Conservation (phyloP, 2,113 vertebrate species). For the Nerophis lumbriciformis region DNA sequence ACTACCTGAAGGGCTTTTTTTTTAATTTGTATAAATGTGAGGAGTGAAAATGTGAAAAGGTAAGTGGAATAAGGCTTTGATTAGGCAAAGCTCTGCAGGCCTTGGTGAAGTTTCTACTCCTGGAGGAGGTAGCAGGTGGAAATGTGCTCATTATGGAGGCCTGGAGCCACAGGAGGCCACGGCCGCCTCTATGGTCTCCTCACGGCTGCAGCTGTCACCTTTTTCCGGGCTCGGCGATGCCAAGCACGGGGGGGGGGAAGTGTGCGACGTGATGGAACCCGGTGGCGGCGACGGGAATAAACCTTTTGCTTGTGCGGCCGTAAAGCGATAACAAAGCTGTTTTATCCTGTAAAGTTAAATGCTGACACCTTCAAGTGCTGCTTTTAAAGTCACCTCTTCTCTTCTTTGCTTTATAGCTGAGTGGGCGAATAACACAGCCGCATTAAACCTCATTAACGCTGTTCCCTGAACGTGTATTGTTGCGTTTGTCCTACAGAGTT, state of each 20-base stretch:
- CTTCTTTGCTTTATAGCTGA: too few species aligned
- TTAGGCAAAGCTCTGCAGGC: slow-evolving; percentile 41
- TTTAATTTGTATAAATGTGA: slow-evolving; percentile 51
- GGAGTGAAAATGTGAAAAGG: slow-evolving; percentile 46
- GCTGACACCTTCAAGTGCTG: too few species aligned
- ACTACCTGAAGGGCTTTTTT: neutral
- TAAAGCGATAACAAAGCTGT: too few species aligned
- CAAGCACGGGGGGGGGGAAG: slow-evolving; percentile 3
- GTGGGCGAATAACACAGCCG: too few species aligned
- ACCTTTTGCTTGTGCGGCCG: too few species aligned
- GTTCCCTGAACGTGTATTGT: too few species aligned
- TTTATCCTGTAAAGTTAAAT: too few species aligned
- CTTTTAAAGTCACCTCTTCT: too few species aligned
- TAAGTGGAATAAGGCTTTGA: slow-evolving; percentile 62
- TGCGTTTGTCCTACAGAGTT: too few species aligned
- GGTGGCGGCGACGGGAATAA: too few species aligned
- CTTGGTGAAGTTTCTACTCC: neutral
- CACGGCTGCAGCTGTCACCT: slow-evolving; percentile 38
- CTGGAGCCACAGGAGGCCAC: slow-evolving; percentile 41
- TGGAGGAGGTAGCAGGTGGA: slow-evolving; percentile 33
- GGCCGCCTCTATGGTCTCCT: slow-evolving; percentile 34
- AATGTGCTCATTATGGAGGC: slow-evolving; percentile 55
- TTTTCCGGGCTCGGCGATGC: slow-evolving; percentile 13
- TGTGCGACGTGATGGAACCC: slow-evolving; percentile 17
- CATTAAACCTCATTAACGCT: too few species aligned